Conservation (phyloP, 2,797 vertebrate species). For the Phrynocephalus forsythii region DNA sequence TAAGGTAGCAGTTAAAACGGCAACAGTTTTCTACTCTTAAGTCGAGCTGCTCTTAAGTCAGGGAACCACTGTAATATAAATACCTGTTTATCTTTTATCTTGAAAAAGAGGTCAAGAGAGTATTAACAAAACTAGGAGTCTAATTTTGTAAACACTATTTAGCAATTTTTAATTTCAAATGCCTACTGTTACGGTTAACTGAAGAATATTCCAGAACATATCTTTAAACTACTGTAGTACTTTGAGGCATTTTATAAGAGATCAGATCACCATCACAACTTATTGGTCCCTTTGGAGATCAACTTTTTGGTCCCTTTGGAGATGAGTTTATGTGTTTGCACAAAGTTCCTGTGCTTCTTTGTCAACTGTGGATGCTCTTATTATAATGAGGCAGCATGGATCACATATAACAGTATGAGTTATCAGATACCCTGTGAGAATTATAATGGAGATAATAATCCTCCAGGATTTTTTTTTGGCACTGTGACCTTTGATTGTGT, state of each 20-base stretch:
- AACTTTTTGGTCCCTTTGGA: constrained; percentile 16
- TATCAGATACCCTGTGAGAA: constrained; percentile 48
- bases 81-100: constrained; percentile 32
- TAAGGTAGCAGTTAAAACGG: no score
- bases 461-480: constrained; percentile 20
- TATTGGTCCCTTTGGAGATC: constrained; percentile 15
- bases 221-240: background rate
- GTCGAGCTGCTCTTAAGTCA: no score
- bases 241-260: constrained; percentile 18
- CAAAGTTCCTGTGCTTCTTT: constrained; percentile 30
- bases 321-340: constrained; percentile 38
- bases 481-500: constrained; percentile 46
- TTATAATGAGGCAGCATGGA: constrained; percentile 19
- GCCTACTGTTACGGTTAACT: fast-evolving
- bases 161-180: background rate
- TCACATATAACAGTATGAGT: constrained; percentile 29
- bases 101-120: background rate
- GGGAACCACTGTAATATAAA: background rate
- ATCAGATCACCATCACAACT: background rate
- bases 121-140: background rate
- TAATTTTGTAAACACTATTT: constrained; percentile 34
- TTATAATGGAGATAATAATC: constrained; percentile 53
- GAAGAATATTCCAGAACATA: background rate
- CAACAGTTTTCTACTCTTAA: no score
- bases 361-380: constrained; percentile 27